phyloP scores from a whole-genome alignment of 2,113 vertebrate genomes.

The Dinomys branickii region DNA sequence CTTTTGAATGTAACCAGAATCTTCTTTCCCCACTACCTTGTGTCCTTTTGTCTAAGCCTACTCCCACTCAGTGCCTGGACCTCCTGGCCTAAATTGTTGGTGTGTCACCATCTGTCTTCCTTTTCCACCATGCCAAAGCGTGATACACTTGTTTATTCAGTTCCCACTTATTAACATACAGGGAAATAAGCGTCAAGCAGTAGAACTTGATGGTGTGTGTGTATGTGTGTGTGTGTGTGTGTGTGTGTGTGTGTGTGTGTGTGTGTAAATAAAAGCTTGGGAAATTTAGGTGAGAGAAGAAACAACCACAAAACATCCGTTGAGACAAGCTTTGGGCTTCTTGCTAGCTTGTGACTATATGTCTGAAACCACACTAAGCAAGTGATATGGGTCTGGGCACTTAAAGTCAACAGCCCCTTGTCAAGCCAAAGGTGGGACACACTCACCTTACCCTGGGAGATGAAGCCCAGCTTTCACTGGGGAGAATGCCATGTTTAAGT shows the following conservation, averaged over 20 bases:
- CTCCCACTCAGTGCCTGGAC: background rate
- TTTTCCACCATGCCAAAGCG: background rate
- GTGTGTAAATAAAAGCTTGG: background rate
- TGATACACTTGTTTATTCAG: background rate
- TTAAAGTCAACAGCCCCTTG: background rate
- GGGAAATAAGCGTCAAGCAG: background rate
- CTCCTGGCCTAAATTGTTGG: background rate
- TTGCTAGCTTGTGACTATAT: background rate
- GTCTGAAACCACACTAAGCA: conserved; percentile 53
- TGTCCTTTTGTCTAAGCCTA: background rate
- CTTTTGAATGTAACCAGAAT: background rate
- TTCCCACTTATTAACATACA: background rate
- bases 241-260: background rate
- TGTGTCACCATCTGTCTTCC: background rate
- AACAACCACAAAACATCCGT: conserved; percentile 4
- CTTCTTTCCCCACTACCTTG: background rate
- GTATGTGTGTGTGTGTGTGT: background rate
- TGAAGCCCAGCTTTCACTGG: conserved; percentile 53
- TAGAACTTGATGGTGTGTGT: background rate
- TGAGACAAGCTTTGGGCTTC: conserved; percentile 24
- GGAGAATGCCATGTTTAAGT: background rate
- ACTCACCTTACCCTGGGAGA: background rate
- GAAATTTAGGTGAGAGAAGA: background rate
- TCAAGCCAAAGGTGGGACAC: background rate
- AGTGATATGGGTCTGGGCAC: conserved; percentile 64